A percentile compares a stretch with the other conserved stretches of the same genome.
Evolutionary conservation across 2,113 vertebrate species (phyloP).

Genomic region (Gambusia holbrooki): DNA sequence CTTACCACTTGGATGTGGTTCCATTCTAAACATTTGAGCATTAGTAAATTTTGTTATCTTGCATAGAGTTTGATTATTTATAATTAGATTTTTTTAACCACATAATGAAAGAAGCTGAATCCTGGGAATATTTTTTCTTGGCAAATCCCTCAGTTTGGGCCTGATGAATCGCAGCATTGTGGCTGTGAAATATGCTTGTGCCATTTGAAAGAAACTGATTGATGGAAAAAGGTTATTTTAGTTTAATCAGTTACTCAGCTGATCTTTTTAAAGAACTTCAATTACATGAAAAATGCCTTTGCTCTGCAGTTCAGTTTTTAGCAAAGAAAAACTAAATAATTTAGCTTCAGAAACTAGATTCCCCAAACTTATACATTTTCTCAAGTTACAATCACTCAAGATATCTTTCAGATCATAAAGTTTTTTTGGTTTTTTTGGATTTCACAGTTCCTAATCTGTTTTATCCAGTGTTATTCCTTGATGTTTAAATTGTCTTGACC

Average conservation of each 20-base stretch:
- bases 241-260: not conserved
- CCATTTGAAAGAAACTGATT: not conserved
- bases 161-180: not conserved
- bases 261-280: not conserved
- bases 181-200: not conserved
- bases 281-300: not conserved
- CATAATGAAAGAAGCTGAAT: not conserved
- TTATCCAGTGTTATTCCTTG: not conserved
- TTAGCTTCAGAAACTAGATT: not conserved
- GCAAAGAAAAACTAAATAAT: not conserved
- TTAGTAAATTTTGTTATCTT: not conserved
- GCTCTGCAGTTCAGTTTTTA: not conserved
- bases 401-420: not conserved
- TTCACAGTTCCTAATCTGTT: not conserved
- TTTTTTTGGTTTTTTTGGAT: too few relatives aligned
- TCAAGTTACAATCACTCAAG: not conserved
- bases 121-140: not conserved
- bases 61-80: not conserved
- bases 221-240: not conserved
- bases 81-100: not conserved
- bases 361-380: not conserved
- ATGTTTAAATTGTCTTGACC: not conserved
- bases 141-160: not conserved
- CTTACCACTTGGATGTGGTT: not conserved
- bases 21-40: not conserved